Conservation (phyloP, 2,113 vertebrate species). For the Antennarius striatus region DNA sequence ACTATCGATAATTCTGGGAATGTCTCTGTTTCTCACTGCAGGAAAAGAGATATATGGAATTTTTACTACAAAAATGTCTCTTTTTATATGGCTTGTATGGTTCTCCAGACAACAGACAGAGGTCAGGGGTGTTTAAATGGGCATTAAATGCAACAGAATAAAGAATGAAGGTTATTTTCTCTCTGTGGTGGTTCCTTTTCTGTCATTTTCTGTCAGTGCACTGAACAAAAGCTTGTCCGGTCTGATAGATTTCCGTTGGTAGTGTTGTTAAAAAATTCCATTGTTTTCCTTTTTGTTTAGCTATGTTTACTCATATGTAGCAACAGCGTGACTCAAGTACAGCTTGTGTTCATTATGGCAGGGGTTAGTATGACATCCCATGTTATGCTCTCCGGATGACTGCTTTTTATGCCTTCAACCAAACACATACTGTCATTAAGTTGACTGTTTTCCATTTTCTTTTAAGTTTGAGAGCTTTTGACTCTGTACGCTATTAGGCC, state of each 20-base stretch:
- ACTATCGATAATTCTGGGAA: conserved; percentile 49
- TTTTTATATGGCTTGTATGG: too few relatives aligned
- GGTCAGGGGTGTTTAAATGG: too few relatives aligned
- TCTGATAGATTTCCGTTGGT: background rate
- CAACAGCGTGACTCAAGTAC: conserved; percentile 37
- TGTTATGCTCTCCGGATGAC: conserved; percentile 1
- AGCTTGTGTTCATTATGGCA: conserved; percentile 45
- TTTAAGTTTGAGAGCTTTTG: background rate
- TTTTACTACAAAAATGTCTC: too few relatives aligned
- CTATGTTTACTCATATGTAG: conserved; percentile 18
- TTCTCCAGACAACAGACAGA: too few relatives aligned
- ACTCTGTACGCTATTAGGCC: background rate
- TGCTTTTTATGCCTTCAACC: background rate
- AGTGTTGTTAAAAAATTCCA: conserved; percentile 13
- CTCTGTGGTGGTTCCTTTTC: background rate
- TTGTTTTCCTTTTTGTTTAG: conserved; percentile 38
- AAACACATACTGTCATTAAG: background rate
- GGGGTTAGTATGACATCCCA: conserved; percentile 6
- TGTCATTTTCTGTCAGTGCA: background rate
- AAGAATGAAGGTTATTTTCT: too few relatives aligned
- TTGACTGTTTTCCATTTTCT: conserved; percentile 9
- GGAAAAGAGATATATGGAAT: too few relatives aligned
- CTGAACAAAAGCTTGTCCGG: too few relatives aligned
- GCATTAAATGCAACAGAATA: too few relatives aligned
- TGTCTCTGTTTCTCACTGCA: conserved; percentile 27